Evolutionary conservation across 2,888 invertebrate species (phyloP).

Genomic region (Limnephilus rhombicus): DNA sequence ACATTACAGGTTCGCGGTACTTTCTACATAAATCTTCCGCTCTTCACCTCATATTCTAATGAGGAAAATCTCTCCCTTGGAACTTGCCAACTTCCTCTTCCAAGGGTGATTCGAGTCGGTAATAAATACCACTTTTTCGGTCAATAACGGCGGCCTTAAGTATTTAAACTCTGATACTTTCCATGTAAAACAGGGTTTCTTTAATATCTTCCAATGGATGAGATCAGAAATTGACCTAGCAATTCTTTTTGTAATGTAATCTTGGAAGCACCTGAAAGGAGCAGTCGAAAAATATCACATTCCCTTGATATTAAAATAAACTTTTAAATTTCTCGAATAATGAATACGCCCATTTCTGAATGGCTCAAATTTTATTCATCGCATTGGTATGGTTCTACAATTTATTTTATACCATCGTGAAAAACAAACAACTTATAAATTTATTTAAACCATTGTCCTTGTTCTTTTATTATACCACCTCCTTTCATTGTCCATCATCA

Average conservation of each 20-base stretch:
- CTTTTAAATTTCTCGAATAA: background rate
- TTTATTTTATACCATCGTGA: no score
- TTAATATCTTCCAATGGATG: background rate
- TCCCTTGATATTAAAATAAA: background rate
- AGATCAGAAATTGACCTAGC: background rate
- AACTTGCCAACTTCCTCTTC: background rate
- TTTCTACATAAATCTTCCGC: background rate
- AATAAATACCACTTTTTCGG: background rate
- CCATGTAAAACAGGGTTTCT: background rate
- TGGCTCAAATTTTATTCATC: background rate
- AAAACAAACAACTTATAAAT: no score
- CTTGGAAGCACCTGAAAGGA: background rate
- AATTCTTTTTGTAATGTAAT: background rate
- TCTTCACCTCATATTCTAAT: slow-evolving; percentile 14
- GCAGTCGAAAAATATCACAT: background rate
- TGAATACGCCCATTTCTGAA: background rate
- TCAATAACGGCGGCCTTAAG: background rate
- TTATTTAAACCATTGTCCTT: no score
- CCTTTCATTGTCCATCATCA: no score
- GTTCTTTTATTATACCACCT: no score
- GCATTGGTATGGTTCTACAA: background rate
- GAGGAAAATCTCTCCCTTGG: slow-evolving; percentile 9
- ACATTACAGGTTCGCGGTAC: slow-evolving; percentile 22
- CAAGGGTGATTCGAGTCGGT: background rate
- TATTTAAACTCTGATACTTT: background rate